phyloP scores from a whole-genome alignment of 2,888 invertebrate genomes.

The Entomobrya proxima region DNA sequence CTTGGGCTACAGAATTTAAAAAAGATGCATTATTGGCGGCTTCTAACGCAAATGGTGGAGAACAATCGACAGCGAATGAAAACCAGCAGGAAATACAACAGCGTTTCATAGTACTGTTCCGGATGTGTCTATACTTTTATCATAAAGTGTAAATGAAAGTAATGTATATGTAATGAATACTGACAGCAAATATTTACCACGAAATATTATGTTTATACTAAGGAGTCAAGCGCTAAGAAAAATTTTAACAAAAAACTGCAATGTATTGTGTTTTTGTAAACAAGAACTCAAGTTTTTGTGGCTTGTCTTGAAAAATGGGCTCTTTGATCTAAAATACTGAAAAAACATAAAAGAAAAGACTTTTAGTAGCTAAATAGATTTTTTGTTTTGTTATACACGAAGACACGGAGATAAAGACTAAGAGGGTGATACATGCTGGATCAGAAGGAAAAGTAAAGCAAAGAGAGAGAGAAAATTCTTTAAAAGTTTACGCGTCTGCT shows the following conservation, averaged over 20 bases:
- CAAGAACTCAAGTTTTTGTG: constrained; percentile 3
- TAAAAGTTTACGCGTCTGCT: constrained; percentile 16
- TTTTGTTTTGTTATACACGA: constrained; percentile 16
- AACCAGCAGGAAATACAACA: neutral
- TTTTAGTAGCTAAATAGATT: neutral
- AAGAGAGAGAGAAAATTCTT: neutral
- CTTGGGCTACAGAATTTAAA: neutral
- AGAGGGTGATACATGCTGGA: neutral
- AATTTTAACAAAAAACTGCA: neutral
- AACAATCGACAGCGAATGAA: constrained; percentile 4
- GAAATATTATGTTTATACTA: neutral
- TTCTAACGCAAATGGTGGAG: neutral
- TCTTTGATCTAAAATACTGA: constrained; percentile 4
- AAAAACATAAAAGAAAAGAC: neutral
- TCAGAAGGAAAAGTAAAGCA: neutral
- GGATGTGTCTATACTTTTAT: neutral
- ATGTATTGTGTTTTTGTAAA: constrained; percentile 58
- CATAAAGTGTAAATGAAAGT: neutral
- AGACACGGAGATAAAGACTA: constrained; percentile 1
- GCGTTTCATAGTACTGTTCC: neutral
- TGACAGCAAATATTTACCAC: neutral
- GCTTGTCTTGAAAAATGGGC: constrained; percentile 28
- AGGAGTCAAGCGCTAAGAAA: neutral
- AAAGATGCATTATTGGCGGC: neutral
- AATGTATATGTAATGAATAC: neutral